Conservation (phyloP, 2,888 invertebrate species). For the Stegophylla sp. region DNA sequence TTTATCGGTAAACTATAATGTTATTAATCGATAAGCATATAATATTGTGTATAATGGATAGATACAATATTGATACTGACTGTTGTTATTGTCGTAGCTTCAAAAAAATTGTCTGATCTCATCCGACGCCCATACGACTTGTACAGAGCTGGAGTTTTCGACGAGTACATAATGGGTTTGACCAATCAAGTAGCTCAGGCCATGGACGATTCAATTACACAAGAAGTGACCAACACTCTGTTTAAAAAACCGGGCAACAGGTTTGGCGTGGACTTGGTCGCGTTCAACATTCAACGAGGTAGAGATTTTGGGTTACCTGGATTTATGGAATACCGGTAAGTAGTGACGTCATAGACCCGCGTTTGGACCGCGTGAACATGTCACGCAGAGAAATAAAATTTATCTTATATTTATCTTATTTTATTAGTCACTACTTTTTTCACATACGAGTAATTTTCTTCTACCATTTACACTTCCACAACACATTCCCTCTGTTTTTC, state of each 20-base stretch:
- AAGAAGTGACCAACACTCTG: constrained; percentile 84
- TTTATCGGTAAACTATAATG: constrained; percentile 78
- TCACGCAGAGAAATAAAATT: too few relatives aligned
- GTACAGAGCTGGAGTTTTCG: constrained; percentile 87
- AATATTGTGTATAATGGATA: not conserved
- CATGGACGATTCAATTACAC: constrained; percentile 92
- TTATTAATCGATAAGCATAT: not conserved
- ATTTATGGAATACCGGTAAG: constrained; percentile 83
- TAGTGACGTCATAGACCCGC: too few relatives aligned
- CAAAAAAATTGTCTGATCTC: constrained; percentile 84
- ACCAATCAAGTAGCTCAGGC: constrained; percentile 94
- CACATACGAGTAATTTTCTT: too few relatives aligned
- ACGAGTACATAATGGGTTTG: constrained; percentile 90
- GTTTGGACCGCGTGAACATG: too few relatives aligned
- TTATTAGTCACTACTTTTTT: too few relatives aligned
- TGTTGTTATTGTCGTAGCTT: constrained; percentile 70
- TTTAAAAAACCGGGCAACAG: constrained; percentile 72
- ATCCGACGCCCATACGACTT: constrained; percentile 89
- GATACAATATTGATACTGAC: not conserved
- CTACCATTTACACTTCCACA: too few relatives aligned
- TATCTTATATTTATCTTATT: too few relatives aligned
- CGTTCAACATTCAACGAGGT: constrained; percentile 92
- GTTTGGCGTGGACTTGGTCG: constrained; percentile 88
- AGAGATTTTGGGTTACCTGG: constrained; percentile 90
- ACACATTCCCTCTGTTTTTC: too few relatives aligned